A percentile compares a stretch with the other conserved stretches of the same genome.
Conservation (phyloP, 2,888 invertebrate genomes). For the Pachliopta kotzebuea region DNA sequence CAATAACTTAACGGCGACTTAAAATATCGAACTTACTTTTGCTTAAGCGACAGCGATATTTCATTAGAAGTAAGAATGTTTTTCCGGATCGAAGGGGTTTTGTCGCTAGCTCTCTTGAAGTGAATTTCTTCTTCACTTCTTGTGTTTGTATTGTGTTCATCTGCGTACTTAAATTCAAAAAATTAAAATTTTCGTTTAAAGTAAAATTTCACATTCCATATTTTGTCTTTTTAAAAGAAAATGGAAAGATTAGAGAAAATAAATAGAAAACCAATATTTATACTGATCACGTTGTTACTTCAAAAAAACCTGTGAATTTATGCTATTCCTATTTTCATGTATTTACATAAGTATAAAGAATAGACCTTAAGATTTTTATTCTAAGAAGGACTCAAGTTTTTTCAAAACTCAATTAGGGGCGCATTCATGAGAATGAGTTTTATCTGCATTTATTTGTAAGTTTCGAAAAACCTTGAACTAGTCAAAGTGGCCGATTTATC, state of each 20-base stretch:
- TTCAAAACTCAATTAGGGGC: constrained; percentile 20
- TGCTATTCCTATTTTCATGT: too few relatives aligned
- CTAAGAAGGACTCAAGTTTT: not conserved
- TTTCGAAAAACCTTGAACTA: constrained; percentile 58
- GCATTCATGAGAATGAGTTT: constrained; percentile 31
- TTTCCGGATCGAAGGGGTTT: constrained; percentile 72
- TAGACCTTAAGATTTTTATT: not conserved
- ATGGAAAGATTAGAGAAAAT: too few relatives aligned
- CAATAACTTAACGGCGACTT: constrained; percentile 74
- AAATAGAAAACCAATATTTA: too few relatives aligned
- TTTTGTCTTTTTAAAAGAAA: too few relatives aligned
- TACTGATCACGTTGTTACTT: too few relatives aligned
- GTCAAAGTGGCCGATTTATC: constrained; percentile 67
- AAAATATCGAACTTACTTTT: constrained; percentile 77
- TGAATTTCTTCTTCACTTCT: constrained; percentile 46
- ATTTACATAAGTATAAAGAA: too few relatives aligned
- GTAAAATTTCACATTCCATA: too few relatives aligned
- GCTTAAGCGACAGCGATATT: constrained; percentile 75
- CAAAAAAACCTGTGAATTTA: too few relatives aligned
- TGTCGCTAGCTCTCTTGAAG: constrained; percentile 50
- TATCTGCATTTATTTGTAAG: constrained; percentile 41
- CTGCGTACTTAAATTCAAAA: constrained; percentile 17
- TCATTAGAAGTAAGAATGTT: constrained; percentile 71
- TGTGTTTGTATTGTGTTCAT: constrained; percentile 24
- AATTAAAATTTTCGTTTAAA: too few relatives aligned